Evolutionary conservation across 2,888 invertebrate genomes (phyloP).

Genomic region (Atrina japonica): DNA sequence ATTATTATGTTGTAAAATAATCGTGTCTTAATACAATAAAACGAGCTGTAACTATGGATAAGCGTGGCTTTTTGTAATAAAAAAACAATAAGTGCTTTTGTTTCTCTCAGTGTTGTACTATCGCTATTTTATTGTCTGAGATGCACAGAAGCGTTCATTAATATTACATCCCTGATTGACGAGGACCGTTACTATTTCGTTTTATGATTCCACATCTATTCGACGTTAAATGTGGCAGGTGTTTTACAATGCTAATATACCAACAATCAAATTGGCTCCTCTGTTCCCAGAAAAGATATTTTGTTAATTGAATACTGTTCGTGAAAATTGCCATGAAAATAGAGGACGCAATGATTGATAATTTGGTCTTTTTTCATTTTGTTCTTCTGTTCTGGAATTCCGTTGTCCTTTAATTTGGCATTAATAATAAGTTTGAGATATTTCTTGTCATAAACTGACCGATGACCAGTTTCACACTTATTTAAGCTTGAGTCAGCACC

Average conservation of each 20-base stretch:
- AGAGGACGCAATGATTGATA: constrained; percentile 3
- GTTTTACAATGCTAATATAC: neutral
- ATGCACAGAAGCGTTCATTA: no score
- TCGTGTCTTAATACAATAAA: no score
- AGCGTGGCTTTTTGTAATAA: no score
- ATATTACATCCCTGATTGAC: no score
- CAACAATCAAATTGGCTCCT: constrained; percentile 1
- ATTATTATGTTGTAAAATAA: no score
- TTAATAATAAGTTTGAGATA: constrained; percentile 3
- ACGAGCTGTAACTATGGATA: no score
- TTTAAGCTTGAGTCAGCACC: neutral
- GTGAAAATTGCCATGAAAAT: neutral
- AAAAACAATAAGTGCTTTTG: no score
- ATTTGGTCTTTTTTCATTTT: constrained; percentile 13
- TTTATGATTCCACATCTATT: neutral
- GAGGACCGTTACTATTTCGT: no score
- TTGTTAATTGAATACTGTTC: constrained; percentile 12
- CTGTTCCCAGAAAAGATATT: constrained; percentile 6
- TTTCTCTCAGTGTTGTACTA: no score
- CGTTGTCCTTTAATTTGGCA: no score
- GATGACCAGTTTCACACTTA: neutral
- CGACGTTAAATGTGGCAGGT: constrained; percentile 4
- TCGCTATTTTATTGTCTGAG: no score
- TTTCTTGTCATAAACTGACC: constrained; percentile 6
- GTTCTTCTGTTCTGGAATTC: neutral